Conservation (phyloP, 2,113 vertebrate species). For the Eurypyga helias region DNA sequence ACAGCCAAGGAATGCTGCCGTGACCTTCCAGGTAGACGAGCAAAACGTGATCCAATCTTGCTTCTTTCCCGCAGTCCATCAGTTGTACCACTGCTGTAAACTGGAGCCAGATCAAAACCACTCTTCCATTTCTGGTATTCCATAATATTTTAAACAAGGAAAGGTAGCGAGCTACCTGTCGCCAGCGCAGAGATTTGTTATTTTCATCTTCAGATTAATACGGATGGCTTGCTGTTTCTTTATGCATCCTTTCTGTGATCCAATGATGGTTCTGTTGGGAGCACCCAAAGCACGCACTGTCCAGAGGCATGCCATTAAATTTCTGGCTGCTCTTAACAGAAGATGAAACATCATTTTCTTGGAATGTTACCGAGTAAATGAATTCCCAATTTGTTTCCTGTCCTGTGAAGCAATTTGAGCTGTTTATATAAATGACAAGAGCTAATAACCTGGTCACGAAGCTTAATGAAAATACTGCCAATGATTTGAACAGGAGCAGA, state of each 20-base stretch:
- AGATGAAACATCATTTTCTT: not conserved
- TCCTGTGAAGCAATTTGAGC: not conserved
- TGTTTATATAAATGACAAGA: not conserved
- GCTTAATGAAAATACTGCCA: not conserved
- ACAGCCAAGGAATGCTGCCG: not conserved
- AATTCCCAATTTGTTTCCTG: not conserved
- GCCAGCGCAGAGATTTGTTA: no score
- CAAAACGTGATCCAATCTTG: not conserved
- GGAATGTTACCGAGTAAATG: not conserved
- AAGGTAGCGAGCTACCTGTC: no score
- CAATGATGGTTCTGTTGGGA: not conserved
- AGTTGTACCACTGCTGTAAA: no score
- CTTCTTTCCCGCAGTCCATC: no score
- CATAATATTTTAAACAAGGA: no score
- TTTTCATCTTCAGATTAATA: no score
- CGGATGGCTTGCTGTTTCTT: no score
- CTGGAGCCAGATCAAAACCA: no score
- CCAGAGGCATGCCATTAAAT: not conserved
- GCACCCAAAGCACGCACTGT: not conserved
- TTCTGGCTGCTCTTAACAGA: not conserved
- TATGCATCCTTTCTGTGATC: no score
- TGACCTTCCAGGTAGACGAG: not conserved
- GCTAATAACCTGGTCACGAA: not conserved
- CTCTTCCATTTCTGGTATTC: no score
- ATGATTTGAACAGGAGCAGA: not conserved